phyloP scores from a whole-genome alignment of 2,113 vertebrate genomes.

The Sialia sialis region DNA sequence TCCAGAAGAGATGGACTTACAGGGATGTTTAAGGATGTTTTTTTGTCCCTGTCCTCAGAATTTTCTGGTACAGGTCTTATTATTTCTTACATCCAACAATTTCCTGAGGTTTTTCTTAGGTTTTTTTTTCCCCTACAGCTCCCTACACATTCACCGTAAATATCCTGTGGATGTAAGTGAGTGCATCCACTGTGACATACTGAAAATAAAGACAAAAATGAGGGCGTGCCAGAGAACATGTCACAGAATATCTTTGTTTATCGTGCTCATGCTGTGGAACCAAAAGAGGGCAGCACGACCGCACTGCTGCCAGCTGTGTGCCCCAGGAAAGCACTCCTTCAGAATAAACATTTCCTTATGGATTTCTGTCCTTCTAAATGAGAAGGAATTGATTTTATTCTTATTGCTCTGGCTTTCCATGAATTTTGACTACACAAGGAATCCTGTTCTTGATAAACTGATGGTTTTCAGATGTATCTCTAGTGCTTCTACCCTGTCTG shows the following conservation, averaged over 20 bases:
- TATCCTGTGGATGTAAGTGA: neutral
- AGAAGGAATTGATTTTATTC: neutral
- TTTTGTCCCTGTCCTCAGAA: neutral
- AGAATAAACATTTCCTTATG: neutral
- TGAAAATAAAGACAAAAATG: neutral
- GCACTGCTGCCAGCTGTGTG: accelerated
- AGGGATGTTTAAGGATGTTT: neutral
- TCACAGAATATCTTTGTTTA: neutral
- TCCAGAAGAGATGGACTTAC: neutral
- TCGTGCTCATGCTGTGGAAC: neutral
- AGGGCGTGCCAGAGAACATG: neutral
- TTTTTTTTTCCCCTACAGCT: neutral
- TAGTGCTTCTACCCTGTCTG: neutral
- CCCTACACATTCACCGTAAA: neutral
- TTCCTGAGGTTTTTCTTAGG: neutral
- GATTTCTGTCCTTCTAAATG: neutral
- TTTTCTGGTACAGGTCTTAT: neutral
- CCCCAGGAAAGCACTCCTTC: neutral
- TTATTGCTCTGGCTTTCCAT: neutral
- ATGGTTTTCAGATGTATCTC: neutral
- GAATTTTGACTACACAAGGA: neutral
- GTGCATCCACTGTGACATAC: neutral
- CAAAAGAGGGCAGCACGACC: conserved; percentile 56
- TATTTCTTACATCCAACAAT: neutral
- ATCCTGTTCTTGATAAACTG: neutral